These are phyloP conservation scores for Prunella fulvescens DNA, from an alignment of 2,113 vertebrate genomes.

Conservation along the genomic window DNA sequence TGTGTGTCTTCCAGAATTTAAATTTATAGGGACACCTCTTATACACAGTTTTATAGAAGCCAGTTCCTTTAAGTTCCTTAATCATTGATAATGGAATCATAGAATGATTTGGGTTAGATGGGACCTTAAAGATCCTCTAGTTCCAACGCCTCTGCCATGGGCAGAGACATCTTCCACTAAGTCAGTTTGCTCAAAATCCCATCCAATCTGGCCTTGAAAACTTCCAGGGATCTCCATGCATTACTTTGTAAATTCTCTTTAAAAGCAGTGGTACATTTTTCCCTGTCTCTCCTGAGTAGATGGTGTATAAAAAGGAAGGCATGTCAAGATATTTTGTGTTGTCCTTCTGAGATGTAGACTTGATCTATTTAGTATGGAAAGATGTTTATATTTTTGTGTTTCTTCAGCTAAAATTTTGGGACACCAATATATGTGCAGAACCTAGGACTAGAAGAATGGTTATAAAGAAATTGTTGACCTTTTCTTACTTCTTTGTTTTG, in stretches of 20 bases:
- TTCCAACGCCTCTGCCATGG: background rate
- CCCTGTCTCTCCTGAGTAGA: background rate
- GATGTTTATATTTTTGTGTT: background rate
- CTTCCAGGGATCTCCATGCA: background rate
- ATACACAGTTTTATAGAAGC: background rate
- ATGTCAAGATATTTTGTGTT: background rate
- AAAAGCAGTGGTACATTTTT: fast-evolving
- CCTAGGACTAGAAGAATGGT: background rate
- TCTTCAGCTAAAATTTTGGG: background rate
- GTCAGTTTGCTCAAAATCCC: background rate
- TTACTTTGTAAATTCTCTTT: background rate
- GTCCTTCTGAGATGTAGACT: background rate
- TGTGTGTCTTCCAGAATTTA: background rate
- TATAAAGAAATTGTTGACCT: background rate
- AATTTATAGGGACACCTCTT: background rate
- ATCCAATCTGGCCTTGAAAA: background rate
- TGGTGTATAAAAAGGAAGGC: background rate
- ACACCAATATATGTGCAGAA: background rate
- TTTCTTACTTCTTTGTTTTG: background rate
- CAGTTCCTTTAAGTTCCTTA: background rate
- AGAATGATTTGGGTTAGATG: background rate
- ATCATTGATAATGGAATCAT: too few species aligned
- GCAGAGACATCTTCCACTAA: background rate
- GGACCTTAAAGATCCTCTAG: background rate
- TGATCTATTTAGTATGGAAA: background rate